Conservation (phyloP, 2,888 invertebrate species). For the Exephanes ischioxanthus region DNA sequence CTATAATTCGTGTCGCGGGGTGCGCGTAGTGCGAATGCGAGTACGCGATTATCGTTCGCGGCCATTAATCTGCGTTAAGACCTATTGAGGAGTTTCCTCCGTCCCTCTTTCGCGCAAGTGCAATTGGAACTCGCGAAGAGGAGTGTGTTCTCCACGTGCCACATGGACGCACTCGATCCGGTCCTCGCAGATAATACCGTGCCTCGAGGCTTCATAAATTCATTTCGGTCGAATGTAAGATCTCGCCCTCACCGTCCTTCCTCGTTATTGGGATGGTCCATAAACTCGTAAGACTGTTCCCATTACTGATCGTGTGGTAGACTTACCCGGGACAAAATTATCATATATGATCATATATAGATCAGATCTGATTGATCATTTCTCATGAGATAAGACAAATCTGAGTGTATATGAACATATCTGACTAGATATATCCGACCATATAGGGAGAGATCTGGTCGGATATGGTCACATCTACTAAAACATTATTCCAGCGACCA, state of each 20-base stretch:
- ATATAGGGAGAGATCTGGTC: no score
- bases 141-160: slow-evolving; percentile 57
- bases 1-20: slow-evolving; percentile 9
- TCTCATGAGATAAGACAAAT: not conserved
- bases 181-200: slow-evolving; percentile 38
- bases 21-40: slow-evolving; percentile 22
- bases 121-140: slow-evolving; percentile 73
- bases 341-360: not conserved
- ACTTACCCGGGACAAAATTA: not conserved
- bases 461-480: no score
- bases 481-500: no score
- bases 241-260: slow-evolving; percentile 43
- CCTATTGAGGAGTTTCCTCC: slow-evolving; percentile 71
- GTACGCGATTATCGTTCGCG: slow-evolving; percentile 50
- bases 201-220: slow-evolving; percentile 75
- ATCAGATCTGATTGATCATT: not conserved
- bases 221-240: slow-evolving; percentile 74
- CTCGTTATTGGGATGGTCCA: slow-evolving; percentile 9
- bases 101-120: slow-evolving; percentile 37
- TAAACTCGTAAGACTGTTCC: not conserved
- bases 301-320: not conserved
- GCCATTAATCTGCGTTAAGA: slow-evolving; percentile 79
- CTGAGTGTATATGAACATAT: no score
- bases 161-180: slow-evolving; percentile 44
- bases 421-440: no score